These are phyloP conservation scores for Hippocampus mohnikei DNA, from an alignment of 2,113 vertebrate species.

Conservation along the genomic window DNA sequence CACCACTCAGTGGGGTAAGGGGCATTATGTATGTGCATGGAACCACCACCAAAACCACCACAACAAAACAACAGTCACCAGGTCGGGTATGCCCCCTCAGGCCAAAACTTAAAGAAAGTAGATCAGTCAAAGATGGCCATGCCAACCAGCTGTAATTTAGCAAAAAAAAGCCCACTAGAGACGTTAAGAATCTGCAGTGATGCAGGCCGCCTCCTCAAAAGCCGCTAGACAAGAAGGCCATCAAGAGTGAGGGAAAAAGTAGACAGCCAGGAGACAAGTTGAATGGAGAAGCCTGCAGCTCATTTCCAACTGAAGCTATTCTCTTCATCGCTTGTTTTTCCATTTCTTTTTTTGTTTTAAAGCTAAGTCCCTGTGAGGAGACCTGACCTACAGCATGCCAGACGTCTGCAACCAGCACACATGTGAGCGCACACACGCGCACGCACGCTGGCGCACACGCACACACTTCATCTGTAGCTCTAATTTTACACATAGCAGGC, in stretches of 20 bases:
- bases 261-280: slow-evolving; percentile 45
- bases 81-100: slow-evolving; percentile 34
- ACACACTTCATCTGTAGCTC: slow-evolving; percentile 15
- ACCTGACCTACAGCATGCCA: slow-evolving; percentile 52
- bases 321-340: slow-evolving; percentile 4
- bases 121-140: slow-evolving; percentile 51
- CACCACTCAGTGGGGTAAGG: too few species aligned
- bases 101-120: slow-evolving; percentile 33
- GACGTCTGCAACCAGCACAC: slow-evolving; percentile 48
- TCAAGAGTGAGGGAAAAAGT: slow-evolving; percentile 52
- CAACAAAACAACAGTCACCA: slow-evolving; percentile 16
- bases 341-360: slow-evolving; percentile 29
- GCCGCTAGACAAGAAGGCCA: slow-evolving; percentile 51
- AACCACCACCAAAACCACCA: too few species aligned
- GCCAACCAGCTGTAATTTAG: slow-evolving; percentile 41
- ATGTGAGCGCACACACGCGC: background rate
- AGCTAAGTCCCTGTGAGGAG: slow-evolving; percentile 39
- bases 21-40: too few species aligned
- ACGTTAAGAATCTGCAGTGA: slow-evolving; percentile 51
- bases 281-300: slow-evolving; percentile 54
- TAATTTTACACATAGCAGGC: slow-evolving; percentile 72
- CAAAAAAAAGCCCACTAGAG: slow-evolving; percentile 27
- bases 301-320: slow-evolving; percentile 37
- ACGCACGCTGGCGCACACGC: too few species aligned
- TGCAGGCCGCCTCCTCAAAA: slow-evolving; percentile 53